Evolutionary conservation across 2,888 invertebrate genomes (phyloP).

Genomic region (Yponomeuta cagnagella): DNA sequence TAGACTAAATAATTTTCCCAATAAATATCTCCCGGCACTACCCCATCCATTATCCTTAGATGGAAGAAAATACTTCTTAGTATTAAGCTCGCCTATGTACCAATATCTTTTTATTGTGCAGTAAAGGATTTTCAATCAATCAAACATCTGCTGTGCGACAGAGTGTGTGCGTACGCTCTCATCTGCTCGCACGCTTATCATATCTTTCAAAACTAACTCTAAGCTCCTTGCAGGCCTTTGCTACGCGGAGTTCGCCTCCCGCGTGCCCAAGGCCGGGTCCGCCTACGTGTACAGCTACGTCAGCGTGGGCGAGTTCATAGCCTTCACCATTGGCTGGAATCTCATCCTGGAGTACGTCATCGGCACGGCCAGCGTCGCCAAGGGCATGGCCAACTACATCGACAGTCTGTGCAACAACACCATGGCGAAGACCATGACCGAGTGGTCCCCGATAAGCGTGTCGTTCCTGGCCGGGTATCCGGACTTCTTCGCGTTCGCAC

Average conservation of each 20-base stretch:
- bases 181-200: too few species aligned
- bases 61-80: too few species aligned
- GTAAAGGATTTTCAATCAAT: too few species aligned
- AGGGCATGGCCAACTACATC: slow-evolving; percentile 85
- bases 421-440: slow-evolving; percentile 79
- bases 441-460: slow-evolving; percentile 79
- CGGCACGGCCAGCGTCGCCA: slow-evolving; percentile 87
- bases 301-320: slow-evolving; percentile 92
- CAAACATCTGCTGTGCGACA: too few species aligned
- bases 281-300: slow-evolving; percentile 96
- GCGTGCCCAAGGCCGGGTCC: slow-evolving; percentile 92
- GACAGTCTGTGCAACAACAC: slow-evolving; percentile 82
- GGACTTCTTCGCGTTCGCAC: slow-evolving; percentile 84
- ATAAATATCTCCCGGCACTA: too few species aligned
- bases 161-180: too few species aligned
- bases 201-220: background rate
- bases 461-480: slow-evolving; percentile 82
- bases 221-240: slow-evolving; percentile 78
- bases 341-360: slow-evolving; percentile 92
- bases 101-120: too few species aligned
- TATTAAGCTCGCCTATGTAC: too few species aligned
- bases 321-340: slow-evolving; percentile 96
- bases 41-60: too few species aligned
- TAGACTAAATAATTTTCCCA: too few species aligned
- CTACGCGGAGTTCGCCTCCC: slow-evolving; percentile 92